Evolutionary conservation across 2,888 invertebrate genomes (phyloP).

Genomic region (Oeneis ivallda): DNA sequence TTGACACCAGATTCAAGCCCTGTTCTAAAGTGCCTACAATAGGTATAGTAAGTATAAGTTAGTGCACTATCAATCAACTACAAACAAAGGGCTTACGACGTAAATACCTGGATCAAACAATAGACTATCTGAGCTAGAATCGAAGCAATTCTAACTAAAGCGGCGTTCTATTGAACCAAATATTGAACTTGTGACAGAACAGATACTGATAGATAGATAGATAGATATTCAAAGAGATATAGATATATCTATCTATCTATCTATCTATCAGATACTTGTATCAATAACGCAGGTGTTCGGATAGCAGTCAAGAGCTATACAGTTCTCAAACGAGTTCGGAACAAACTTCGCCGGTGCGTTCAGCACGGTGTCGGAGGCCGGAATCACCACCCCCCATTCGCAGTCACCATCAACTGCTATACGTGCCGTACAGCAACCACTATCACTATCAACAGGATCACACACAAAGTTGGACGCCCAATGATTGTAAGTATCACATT

Average conservation of each 20-base stretch:
- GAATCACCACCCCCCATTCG: constrained; percentile 87
- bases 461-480: constrained; percentile 57
- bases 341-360: constrained; percentile 71
- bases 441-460: constrained; percentile 70
- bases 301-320: constrained; percentile 75
- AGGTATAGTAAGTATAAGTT: not conserved
- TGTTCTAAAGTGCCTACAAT: too few species aligned
- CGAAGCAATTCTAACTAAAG: constrained; percentile 3
- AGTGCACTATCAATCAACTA: not conserved
- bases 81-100: not conserved
- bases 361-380: constrained; percentile 76
- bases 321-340: constrained; percentile 75
- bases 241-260: too few species aligned
- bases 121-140: not conserved
- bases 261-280: not conserved
- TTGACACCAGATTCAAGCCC: too few species aligned
- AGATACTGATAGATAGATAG: too few species aligned
- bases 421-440: constrained; percentile 84
- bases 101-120: not conserved
- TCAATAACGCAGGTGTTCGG: constrained; percentile 59
- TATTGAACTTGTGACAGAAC: not conserved
- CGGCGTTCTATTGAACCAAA: not conserved
- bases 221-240: too few species aligned
- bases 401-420: constrained; percentile 85
- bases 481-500: constrained; percentile 59